Conservation (phyloP, 2,888 invertebrate genomes). For the Hypomecis punctinalis region DNA sequence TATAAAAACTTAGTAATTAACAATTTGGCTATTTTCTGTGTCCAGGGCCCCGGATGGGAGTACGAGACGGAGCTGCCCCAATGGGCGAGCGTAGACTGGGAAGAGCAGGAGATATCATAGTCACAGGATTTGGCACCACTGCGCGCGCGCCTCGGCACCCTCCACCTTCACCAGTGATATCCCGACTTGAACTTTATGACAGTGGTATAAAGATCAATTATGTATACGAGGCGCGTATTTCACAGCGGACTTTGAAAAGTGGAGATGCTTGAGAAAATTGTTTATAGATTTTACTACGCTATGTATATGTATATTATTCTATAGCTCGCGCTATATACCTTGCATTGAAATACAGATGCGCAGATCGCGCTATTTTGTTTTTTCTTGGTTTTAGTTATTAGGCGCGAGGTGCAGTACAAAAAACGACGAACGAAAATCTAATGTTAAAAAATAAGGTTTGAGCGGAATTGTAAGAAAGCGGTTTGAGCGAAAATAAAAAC, state of each 20-base stretch:
- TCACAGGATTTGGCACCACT: constrained; percentile 65
- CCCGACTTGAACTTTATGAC: constrained; percentile 26
- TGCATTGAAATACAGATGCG: too few relatives aligned
- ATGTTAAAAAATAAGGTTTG: too few relatives aligned
- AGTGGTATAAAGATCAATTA: constrained; percentile 28
- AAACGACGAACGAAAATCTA: too few relatives aligned
- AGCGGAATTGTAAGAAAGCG: too few relatives aligned
- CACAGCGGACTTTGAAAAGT: constrained; percentile 14
- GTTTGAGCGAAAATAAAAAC: constrained; percentile 2
- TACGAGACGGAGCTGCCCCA: constrained; percentile 96
- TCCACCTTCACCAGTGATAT: constrained; percentile 44
- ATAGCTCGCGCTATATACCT: too few relatives aligned
- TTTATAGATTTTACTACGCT: background rate
- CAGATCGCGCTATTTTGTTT: too few relatives aligned
- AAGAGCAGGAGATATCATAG: constrained; percentile 86
- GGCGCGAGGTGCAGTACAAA: background rate
- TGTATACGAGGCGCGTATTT: constrained; percentile 25
- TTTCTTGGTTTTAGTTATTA: too few relatives aligned
- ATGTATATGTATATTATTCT: background rate
- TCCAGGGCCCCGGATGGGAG: constrained; percentile 96
- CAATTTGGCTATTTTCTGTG: constrained; percentile 32
- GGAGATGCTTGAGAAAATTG: constrained; percentile 6
- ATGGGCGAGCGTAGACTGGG: constrained; percentile 96
- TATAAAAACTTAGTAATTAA: too few relatives aligned
- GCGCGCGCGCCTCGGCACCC: constrained; percentile 64